Evolutionary conservation across 2,888 invertebrate genomes (phyloP), one percentile per base, ranked within the genome.

Genomic region (Spicauda simplicius): DNA sequence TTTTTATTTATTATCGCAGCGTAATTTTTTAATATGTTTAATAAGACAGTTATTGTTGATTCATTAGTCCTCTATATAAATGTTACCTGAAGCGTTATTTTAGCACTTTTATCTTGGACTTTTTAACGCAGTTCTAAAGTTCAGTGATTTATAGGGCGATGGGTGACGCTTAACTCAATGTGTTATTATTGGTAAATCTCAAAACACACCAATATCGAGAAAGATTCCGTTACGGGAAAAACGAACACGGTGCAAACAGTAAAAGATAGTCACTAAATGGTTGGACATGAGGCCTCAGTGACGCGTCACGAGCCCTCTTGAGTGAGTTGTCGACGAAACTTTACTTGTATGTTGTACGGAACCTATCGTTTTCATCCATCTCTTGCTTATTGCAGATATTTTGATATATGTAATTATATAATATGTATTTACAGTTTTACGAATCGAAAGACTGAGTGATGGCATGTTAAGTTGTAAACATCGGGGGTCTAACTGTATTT

Each of bases 381-480:
- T 81, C 77, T 85, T 85, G 82, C 81, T 81, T 85, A 80, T 80
- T 68, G 63, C 68, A 68, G 68, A 68, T 68, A 62, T 68, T 62
- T 68, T 68, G 57, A 68, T 63, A 62, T 59, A 57, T 57, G 79
- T 80, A 77, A 73, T 76, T 79, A 75, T 81, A 80, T 66, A 48
- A 48, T 50, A 56, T 62, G 62, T 83, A 79, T 80, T 78, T 80
- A 82, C 80, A 82, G 79, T 80, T 84, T 83, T 81, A 84, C 80
- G 78, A 83, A 88, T 82, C 82, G 84, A 85, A 91, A 91, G 91
- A 91, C 91, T 91, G 91, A 91, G 78, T 81, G 85, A 80, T 85
- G 85, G 85, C 85, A 85, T 86, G 80, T 85, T 85, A 84, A 74
- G 80, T 82, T 84, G 74, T 74, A 69, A 73, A 72, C 68, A 74